A percentile compares a stretch with the other conserved stretches of the same genome.
Conservation (phyloP, 1,140 invertebrate species). For the Aphaenogaster ashmeadi region DNA sequence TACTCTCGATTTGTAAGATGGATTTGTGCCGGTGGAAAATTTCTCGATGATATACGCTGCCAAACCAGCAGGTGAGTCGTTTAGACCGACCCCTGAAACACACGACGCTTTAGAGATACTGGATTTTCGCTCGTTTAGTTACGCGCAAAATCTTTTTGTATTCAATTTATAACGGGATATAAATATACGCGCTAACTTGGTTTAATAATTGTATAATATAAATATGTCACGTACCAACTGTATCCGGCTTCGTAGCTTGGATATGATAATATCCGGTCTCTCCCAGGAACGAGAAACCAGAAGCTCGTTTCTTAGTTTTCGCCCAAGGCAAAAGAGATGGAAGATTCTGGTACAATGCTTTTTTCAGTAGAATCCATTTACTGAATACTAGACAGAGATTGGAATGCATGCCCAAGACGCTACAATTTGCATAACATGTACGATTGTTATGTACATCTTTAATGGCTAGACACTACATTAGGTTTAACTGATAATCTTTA, state of each 20-base stretch:
- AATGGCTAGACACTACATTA: not conserved
- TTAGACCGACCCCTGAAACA: constrained; percentile 88
- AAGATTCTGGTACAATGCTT: not conserved
- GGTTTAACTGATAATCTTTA: not conserved
- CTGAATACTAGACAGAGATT: not conserved
- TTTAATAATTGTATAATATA: constrained; percentile 12
- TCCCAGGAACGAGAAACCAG: not conserved
- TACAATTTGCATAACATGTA: not conserved
- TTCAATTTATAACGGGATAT: not conserved
- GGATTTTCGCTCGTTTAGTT: not conserved
- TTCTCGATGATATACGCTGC: constrained; percentile 95
- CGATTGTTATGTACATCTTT: not conserved
- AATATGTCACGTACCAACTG: constrained; percentile 6
- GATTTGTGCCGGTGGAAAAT: constrained; percentile 92
- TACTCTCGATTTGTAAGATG: constrained; percentile 78
- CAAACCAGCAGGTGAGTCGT: constrained; percentile 91
- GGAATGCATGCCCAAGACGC: constrained; percentile 37
- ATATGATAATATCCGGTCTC: constrained; percentile 19
- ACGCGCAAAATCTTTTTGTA: not conserved
- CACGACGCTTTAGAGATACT: not conserved
- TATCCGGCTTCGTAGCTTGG: constrained; percentile 38
- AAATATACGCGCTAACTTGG: not conserved
- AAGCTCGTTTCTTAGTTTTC: not conserved
- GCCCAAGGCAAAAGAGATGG: not conserved
- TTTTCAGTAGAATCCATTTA: not conserved